Evolutionary conservation across 1,140 invertebrate species (phyloP).

Genomic region (Drosophila baimaii): DNA sequence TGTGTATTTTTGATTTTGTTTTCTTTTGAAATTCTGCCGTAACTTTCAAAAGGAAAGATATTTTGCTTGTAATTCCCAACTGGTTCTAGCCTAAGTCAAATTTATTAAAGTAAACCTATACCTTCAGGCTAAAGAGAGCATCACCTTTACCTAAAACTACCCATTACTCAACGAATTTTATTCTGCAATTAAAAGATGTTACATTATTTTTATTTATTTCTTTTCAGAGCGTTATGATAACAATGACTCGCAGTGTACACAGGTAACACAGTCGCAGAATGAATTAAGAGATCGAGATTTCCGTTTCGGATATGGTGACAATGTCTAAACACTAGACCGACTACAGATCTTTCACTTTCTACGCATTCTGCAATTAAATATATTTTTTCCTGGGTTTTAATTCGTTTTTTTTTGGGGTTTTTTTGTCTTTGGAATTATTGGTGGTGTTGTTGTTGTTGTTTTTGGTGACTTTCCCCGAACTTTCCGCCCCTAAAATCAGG

Average conservation of each 20-base stretch:
- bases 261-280: background rate
- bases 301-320: constrained; percentile 27
- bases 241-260: background rate
- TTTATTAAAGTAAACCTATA: background rate
- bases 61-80: too few species aligned
- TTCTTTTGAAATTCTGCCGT: too few species aligned
- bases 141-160: background rate
- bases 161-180: too few species aligned
- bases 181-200: background rate
- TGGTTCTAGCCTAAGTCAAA: too few species aligned
- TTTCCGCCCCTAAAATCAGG: constrained; percentile 38
- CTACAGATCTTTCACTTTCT: constrained; percentile 54
- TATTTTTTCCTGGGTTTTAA: background rate
- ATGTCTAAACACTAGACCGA: constrained; percentile 13
- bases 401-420: constrained; percentile 1
- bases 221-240: background rate
- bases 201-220: too few species aligned
- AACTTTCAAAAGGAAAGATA: too few species aligned
- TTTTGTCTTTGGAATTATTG: background rate
- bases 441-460: constrained; percentile 1
- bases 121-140: background rate
- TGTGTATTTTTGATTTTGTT: too few species aligned
- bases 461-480: constrained; percentile 45
- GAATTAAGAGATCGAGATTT: constrained; percentile 21
- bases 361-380: constrained; percentile 51